Percentiles rank a stretch among this genome's conserved stretches.
Conservation (phyloP, 2,113 vertebrate genomes). For the Hepsetus odoe region DNA sequence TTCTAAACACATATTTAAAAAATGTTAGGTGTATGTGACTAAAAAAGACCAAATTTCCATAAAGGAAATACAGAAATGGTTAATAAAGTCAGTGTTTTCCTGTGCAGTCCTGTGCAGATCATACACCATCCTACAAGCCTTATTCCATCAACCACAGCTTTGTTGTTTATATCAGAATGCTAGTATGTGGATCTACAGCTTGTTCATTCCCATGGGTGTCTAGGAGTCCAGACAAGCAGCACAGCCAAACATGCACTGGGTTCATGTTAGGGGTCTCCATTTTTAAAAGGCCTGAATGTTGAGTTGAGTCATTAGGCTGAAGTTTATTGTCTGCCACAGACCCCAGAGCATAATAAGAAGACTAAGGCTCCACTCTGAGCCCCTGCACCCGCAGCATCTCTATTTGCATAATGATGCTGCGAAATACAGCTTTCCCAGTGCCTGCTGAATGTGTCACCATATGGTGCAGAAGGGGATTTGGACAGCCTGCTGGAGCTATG, state of each 20-base stretch:
- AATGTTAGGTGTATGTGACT: too few relatives aligned
- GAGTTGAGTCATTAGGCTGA: constrained; percentile 64
- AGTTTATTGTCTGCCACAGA: constrained; percentile 57
- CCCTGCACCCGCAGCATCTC: constrained; percentile 38
- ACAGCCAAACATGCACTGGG: constrained; percentile 29
- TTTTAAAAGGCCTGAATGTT: constrained; percentile 51
- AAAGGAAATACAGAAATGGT: neutral
- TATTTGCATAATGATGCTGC: constrained; percentile 70
- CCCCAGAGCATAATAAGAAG: constrained; percentile 54
- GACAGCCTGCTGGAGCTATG: constrained; percentile 29
- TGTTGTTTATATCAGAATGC: constrained; percentile 38
- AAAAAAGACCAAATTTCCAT: too few relatives aligned
- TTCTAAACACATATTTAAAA: too few relatives aligned
- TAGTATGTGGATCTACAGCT: constrained; percentile 13
- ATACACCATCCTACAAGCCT: neutral
- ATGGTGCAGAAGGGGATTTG: constrained; percentile 61
- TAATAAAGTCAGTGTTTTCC: neutral
- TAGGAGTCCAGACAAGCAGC: constrained; percentile 48
- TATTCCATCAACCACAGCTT: constrained; percentile 8
- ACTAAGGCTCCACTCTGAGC: neutral
- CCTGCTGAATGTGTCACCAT: constrained; percentile 62
- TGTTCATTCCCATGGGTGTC: constrained; percentile 35
- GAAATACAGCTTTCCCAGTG: constrained; percentile 48
- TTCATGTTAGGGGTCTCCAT: constrained; percentile 15
- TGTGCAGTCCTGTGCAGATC: neutral